These are phyloP conservation scores for rabbit (Oryctolagus cuniculus) DNA, from an alignment of 2,113 vertebrate species.

Conservation along the genomic window DNA sequence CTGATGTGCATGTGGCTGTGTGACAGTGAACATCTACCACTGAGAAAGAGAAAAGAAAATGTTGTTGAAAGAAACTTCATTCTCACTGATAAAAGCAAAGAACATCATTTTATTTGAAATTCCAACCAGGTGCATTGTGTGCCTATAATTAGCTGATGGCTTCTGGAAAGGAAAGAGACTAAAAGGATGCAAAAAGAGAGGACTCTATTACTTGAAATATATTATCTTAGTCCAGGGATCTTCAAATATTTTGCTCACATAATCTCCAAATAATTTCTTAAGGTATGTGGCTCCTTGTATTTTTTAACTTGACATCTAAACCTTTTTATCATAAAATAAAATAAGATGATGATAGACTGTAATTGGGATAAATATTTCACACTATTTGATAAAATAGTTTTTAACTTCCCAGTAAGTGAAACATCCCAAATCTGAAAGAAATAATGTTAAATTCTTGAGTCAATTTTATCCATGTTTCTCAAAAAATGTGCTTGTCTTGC, in stretches of 20 bases:
- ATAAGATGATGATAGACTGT: slow-evolving; percentile 49
- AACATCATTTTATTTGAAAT: slow-evolving; percentile 24
- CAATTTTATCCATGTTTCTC: slow-evolving; percentile 28
- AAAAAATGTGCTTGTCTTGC: neutral
- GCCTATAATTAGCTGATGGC: slow-evolving; percentile 13
- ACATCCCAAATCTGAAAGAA: slow-evolving; percentile 31
- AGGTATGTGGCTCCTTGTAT: slow-evolving; percentile 38
- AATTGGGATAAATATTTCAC: slow-evolving; percentile 65
- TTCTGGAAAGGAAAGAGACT: slow-evolving; percentile 6
- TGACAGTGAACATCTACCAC: slow-evolving; percentile 42
- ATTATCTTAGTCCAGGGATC: slow-evolving; percentile 33
- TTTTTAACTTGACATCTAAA: slow-evolving; percentile 57
- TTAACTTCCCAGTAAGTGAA: slow-evolving; percentile 46
- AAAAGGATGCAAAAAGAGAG: neutral
- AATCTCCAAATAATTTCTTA: slow-evolving; percentile 63
- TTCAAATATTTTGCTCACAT: slow-evolving; percentile 63
- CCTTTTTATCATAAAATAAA: slow-evolving; percentile 54
- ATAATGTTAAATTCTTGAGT: slow-evolving; percentile 42
- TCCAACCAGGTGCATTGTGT: neutral
- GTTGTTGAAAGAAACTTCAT: slow-evolving; percentile 38
- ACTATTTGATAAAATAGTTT: slow-evolving; percentile 55
- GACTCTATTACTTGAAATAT: slow-evolving; percentile 44
- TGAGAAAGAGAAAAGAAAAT: slow-evolving; percentile 41
- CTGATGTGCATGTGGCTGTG: neutral
- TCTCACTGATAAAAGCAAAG: slow-evolving; percentile 47